Conservation (phyloP, 2,888 invertebrate species). For the Gnatocerus cornutus region DNA sequence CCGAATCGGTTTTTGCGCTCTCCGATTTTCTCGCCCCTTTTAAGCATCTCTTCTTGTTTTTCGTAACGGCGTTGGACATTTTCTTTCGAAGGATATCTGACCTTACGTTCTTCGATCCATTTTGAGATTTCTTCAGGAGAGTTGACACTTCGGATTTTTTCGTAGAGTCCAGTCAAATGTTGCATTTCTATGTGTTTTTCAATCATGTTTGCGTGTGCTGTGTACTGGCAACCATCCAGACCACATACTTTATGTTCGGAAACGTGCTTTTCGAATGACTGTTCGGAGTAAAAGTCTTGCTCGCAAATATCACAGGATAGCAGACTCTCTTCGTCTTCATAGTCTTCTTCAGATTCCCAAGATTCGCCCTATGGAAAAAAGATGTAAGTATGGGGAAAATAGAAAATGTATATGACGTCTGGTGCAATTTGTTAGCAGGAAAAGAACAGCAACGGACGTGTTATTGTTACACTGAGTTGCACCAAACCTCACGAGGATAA, state of each 20-base stretch:
- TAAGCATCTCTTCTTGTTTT: conserved; percentile 77
- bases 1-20: conserved; percentile 70
- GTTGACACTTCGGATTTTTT: conserved; percentile 82
- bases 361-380: too few species aligned
- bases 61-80: conserved; percentile 79
- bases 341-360: conserved; percentile 46
- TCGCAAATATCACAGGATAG: conserved; percentile 89
- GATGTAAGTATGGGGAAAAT: too few species aligned
- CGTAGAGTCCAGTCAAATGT: conserved; percentile 88
- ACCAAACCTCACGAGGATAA: conserved; percentile 28
- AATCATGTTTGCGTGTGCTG: conserved; percentile 85
- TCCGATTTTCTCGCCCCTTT: conserved; percentile 84
- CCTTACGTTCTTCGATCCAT: conserved; percentile 89
- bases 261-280: conserved; percentile 79
- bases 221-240: conserved; percentile 85
- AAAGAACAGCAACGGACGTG: neutral
- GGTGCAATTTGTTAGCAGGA: conserved; percentile 2
- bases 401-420: neutral
- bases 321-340: conserved; percentile 55
- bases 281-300: conserved; percentile 77
- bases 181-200: conserved; percentile 88
- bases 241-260: conserved; percentile 86
- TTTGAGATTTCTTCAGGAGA: conserved; percentile 88
- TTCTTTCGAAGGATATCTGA: conserved; percentile 71
- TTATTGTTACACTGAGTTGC: neutral